phyloP scores from a whole-genome alignment of 2,888 invertebrate species.

The Dromius quadrimaculatus region DNA sequence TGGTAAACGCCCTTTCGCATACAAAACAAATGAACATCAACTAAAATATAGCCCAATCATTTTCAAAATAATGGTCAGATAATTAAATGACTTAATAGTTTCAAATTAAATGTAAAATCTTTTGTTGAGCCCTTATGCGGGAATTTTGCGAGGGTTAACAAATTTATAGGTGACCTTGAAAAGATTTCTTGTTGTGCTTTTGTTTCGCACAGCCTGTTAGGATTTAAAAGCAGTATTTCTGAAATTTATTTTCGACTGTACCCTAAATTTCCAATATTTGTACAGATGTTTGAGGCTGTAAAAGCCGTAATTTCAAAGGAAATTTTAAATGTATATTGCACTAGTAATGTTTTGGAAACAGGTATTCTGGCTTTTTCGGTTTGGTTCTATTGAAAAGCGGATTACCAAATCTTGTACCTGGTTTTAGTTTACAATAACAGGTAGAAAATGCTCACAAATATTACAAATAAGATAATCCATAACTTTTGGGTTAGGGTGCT shows the following conservation, averaged over 20 bases:
- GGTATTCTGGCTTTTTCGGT: background rate
- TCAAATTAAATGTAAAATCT: background rate
- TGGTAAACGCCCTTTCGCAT: constrained; percentile 38
- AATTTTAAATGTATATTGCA: background rate
- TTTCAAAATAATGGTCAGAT: background rate
- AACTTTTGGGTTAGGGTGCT: background rate
- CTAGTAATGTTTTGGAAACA: background rate
- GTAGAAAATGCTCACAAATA: background rate
- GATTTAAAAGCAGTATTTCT: background rate
- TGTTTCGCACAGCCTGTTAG: background rate
- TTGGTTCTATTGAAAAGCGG: background rate
- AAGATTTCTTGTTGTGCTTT: background rate
- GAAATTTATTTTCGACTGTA: background rate
- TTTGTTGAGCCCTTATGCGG: background rate
- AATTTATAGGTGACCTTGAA: too few relatives aligned
- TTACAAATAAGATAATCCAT: background rate
- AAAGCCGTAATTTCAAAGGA: background rate
- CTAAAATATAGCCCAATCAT: background rate
- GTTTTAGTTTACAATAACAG: background rate
- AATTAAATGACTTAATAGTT: background rate
- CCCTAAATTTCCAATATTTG: constrained; percentile 4
- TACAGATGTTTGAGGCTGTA: constrained; percentile 4
- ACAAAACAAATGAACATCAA: background rate
- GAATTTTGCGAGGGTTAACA: background rate
- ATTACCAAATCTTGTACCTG: too few relatives aligned